Percentiles rank a stretch among this genome's conserved stretches.
These are phyloP conservation scores for Anolis sagrei DNA, from an alignment of 2,113 vertebrate genomes.

Conservation along the genomic window DNA sequence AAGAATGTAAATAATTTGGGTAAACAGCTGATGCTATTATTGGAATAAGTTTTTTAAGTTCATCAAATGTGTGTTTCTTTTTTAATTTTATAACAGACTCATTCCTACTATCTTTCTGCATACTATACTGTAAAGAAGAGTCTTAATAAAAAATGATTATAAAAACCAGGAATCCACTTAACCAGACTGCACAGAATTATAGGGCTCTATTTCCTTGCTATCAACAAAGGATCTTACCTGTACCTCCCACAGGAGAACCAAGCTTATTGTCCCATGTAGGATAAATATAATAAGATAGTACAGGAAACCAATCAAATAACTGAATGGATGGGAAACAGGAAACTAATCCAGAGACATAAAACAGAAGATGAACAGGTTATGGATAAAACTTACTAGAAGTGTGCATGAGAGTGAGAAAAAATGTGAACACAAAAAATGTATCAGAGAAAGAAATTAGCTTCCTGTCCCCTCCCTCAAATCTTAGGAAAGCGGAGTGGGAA, in stretches of 20 bases:
- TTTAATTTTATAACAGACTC: conserved; percentile 5
- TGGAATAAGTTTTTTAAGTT: conserved; percentile 5
- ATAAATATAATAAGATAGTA: conserved; percentile 33
- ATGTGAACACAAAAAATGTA: not conserved
- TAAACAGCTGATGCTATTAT: conserved; percentile 55
- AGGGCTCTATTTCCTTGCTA: conserved; percentile 6
- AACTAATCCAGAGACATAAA: not conserved
- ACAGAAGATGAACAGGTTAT: not conserved
- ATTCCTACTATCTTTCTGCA: not conserved
- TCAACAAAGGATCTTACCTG: conserved; percentile 2
- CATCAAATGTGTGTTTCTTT: fast-evolving
- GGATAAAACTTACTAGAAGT: not conserved
- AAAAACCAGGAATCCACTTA: conserved; percentile 30
- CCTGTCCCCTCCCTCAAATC: too few relatives aligned
- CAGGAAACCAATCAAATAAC: not conserved
- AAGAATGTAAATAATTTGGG: conserved; percentile 66
- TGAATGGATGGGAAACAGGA: not conserved
- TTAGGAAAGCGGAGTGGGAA: not conserved
- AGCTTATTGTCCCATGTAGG: not conserved
- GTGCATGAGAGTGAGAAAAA: too few relatives aligned
- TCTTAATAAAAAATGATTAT: not conserved
- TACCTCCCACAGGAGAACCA: not conserved
- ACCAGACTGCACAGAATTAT: conserved; percentile 26
- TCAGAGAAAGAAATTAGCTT: too few relatives aligned
- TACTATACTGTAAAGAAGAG: conserved; percentile 18